Conservation (phyloP, 2,797 vertebrate species). For the Miichthys miiuy region DNA sequence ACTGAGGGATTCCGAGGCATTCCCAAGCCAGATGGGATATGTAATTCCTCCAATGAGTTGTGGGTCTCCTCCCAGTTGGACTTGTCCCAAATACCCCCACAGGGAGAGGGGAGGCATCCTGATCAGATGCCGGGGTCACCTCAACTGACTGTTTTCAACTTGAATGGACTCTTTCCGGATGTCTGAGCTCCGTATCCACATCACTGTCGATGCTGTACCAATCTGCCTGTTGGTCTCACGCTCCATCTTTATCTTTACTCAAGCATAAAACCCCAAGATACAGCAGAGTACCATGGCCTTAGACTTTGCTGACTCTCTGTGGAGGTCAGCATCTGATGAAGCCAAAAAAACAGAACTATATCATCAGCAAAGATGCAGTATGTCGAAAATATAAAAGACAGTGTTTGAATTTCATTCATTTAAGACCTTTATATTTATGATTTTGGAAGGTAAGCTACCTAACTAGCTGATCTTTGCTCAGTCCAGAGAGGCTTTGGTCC, state of each 20-base stretch:
- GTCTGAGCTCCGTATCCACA: not conserved
- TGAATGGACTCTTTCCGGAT: not conserved
- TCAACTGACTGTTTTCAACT: not conserved
- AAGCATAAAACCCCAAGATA: not conserved
- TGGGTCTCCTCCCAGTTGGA: not conserved
- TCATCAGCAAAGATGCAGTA: not conserved
- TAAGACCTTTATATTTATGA: not conserved
- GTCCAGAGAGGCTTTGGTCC: not conserved
- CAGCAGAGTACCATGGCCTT: not conserved
- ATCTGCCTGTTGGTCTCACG: not conserved
- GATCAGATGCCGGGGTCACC: slow-evolving; percentile 5
- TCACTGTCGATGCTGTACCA: not conserved
- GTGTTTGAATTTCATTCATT: not conserved
- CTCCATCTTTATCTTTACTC: not conserved
- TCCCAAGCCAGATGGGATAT: slow-evolving; percentile 4
- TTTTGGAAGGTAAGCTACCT: not conserved
- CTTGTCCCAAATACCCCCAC: not conserved
- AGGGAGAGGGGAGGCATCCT: not conserved
- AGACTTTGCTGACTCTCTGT: not conserved
- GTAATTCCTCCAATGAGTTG: not conserved
- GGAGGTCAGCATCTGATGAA: not conserved
- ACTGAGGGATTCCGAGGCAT: not conserved
- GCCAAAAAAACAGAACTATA: not conserved
- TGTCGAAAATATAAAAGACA: not conserved
- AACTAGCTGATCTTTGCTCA: not conserved